Evolutionary conservation across 2,113 vertebrate genomes (phyloP), one percentile per base, ranked within the genome.

Genomic region (Perca flavescens): DNA sequence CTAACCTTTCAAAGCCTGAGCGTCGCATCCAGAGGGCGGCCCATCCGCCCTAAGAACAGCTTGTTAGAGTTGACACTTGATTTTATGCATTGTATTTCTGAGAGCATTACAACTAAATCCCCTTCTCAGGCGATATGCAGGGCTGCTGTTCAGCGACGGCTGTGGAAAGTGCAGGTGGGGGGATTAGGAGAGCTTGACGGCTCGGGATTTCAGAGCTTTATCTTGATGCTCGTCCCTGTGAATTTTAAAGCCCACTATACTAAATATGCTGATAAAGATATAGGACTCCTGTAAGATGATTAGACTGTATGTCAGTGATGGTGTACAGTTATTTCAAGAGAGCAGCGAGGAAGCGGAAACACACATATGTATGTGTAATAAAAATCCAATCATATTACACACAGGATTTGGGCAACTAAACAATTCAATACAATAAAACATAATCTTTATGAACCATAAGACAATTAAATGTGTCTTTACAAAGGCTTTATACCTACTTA

Each of bases 51-150:
- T 68, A 25, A 88, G 77, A 90, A 82, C 85, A 81, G 91, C 87
- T 91, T 93, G 91, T 94, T 91, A 86, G 84, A 91, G 89, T 88
- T 86, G 86, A 92, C 90, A 80, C 84, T 90, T 84, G 70, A 84
- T 91, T 93, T 95, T 79, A 83, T 85, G 88, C 85, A 72, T 88
- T 88, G 86, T 87, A 82, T 94, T 94, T 94, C 80, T 79, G 86
- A 90, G 71, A 78, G 88, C 87, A 87, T 94, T 89, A 92, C 81
- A 82, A 86, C 63, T 84, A 92, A 93, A 92, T 92, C 90, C 85
- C 66, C 71, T 63, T 77, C 88, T 80, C 76, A 88, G 75, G 81
- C 80, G 86, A 71, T 83, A 63, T 71, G 84, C 36, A 74, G 73
- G 77, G 75, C 84, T 73, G 84, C 84, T 83, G 82, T 83, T 77